A percentile compares a stretch with the other conserved stretches of the same genome.
Conservation (phyloP, 2,888 invertebrate genomes). For the Ennomos erosarius region DNA sequence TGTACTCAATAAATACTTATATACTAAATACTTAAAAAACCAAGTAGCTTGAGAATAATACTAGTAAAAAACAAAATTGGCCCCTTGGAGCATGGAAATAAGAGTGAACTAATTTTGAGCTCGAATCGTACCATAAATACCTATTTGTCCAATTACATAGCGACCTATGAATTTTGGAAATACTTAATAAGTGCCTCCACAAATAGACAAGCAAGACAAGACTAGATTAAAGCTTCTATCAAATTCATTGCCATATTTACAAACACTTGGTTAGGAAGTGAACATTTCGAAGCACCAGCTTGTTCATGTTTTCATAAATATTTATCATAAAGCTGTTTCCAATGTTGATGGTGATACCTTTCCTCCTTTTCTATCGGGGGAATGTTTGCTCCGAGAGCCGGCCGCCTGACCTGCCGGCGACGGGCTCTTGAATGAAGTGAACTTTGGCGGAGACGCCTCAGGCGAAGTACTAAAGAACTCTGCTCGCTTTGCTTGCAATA, state of each 20-base stretch:
- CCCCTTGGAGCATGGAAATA: slow-evolving; percentile 70
- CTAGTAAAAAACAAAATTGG: slow-evolving; percentile 70
- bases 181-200: slow-evolving; percentile 61
- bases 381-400: slow-evolving; percentile 57
- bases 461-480: slow-evolving; percentile 83
- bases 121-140: slow-evolving; percentile 47
- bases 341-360: slow-evolving; percentile 79
- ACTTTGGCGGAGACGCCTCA: slow-evolving; percentile 69
- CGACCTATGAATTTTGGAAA: slow-evolving; percentile 61
- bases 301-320: slow-evolving; percentile 20
- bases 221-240: slow-evolving; percentile 84
- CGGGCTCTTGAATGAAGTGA: slow-evolving; percentile 72
- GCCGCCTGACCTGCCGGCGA: slow-evolving; percentile 51
- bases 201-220: slow-evolving; percentile 76
- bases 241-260: slow-evolving; percentile 69
- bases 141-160: slow-evolving; percentile 39
- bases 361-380: slow-evolving; percentile 62
- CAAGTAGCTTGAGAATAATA: slow-evolving; percentile 64
- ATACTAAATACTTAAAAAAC: slow-evolving; percentile 66
- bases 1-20: slow-evolving; percentile 83
- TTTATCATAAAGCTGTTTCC: slow-evolving; percentile 87
- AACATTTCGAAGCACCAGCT: slow-evolving; percentile 67
- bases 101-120: slow-evolving; percentile 60
- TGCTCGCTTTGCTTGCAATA: slow-evolving; percentile 86
- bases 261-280: slow-evolving; percentile 48